Conservation (phyloP, 2,113 vertebrate genomes). For the Todiramphus saurophagus region DNA sequence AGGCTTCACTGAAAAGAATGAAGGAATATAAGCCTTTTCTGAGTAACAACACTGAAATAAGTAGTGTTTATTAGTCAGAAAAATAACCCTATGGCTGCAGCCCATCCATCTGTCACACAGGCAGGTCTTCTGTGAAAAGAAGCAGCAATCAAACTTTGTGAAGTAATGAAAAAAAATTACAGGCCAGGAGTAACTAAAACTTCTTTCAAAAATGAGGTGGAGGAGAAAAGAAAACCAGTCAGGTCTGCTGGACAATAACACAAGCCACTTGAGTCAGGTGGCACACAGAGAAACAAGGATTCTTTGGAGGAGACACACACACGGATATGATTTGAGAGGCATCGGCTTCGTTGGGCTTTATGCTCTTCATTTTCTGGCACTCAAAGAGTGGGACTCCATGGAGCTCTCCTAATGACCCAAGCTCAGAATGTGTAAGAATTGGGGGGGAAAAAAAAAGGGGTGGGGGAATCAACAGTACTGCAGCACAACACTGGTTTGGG, state of each 20-base stretch:
- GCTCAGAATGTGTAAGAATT: background rate
- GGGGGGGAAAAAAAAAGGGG: too few relatives aligned
- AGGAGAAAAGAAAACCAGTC: background rate
- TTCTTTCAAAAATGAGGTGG: background rate
- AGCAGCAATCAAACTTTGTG: background rate
- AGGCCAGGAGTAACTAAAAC: background rate
- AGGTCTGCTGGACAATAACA: background rate
- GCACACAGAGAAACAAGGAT: background rate
- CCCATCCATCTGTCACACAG: background rate
- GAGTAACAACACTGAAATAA: background rate
- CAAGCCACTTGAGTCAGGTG: background rate
- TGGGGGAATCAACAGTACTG: background rate
- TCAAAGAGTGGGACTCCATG: background rate
- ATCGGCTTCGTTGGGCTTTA: background rate
- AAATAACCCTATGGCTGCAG: background rate
- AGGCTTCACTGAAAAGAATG: background rate
- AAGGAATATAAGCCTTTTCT: background rate
- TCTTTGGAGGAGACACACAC: background rate
- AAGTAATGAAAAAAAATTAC: background rate
- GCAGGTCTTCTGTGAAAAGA: background rate
- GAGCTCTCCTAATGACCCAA: background rate
- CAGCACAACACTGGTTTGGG: background rate
- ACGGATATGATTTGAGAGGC: background rate
- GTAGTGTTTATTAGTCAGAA: background rate
- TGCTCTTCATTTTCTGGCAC: background rate